Evolutionary conservation across 1,140 invertebrate species (phyloP).

Genomic region (Panagrolaimus sp.): DNA sequence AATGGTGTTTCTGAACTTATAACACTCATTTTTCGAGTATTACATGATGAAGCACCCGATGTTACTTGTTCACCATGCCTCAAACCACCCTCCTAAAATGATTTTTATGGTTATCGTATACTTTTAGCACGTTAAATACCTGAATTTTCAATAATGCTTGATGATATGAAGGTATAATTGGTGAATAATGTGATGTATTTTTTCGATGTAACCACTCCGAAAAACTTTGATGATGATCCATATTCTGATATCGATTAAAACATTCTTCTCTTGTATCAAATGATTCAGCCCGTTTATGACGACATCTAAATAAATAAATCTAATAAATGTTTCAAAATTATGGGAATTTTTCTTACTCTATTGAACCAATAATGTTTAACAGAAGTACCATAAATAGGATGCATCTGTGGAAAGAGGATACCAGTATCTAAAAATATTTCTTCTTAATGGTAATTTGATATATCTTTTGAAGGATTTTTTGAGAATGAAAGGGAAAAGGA

Average conservation of each 20-base stretch:
- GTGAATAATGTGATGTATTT: constrained; percentile 58
- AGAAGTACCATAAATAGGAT: not conserved
- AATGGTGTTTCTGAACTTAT: constrained; percentile 55
- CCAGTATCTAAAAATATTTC: constrained; percentile 5
- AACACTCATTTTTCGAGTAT: constrained; percentile 49
- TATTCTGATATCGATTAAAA: constrained; percentile 37
- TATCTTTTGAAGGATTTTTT: too few relatives aligned
- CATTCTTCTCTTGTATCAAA: constrained; percentile 33
- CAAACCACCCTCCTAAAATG: constrained; percentile 48
- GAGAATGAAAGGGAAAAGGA: too few relatives aligned
- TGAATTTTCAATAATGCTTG: constrained; percentile 56
- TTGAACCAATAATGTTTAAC: not conserved
- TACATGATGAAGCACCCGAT: constrained; percentile 54
- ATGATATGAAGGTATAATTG: constrained; percentile 57
- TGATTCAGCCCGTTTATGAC: constrained; percentile 10
- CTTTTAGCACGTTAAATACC: constrained; percentile 33
- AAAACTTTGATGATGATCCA: constrained; percentile 54
- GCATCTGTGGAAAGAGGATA: constrained; percentile 14
- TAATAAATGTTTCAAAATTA: not conserved
- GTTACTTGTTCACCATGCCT: constrained; percentile 56
- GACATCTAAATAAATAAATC: not conserved
- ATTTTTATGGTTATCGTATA: not conserved
- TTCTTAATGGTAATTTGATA: not conserved
- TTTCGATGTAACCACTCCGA: constrained; percentile 57
- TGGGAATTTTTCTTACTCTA: not conserved